phyloP scores from a whole-genome alignment of 2,888 invertebrate genomes.

The Cheiracanthium punctorium region DNA sequence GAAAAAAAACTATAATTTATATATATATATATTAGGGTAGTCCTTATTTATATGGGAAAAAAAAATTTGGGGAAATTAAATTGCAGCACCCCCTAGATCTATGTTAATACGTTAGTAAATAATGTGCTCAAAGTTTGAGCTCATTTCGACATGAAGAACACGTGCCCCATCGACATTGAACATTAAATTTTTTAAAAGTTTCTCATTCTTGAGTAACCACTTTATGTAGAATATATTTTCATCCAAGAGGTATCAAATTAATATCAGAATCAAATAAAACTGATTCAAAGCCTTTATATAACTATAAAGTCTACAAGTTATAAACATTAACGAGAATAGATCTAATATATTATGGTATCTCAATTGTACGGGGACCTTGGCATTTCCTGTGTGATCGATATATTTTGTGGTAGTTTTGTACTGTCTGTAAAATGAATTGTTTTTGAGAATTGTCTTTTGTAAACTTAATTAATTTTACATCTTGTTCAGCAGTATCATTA shows the following conservation, averaged over 20 bases:
- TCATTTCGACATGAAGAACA: not conserved
- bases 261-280: no score
- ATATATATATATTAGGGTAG: no score
- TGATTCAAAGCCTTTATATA: not conserved
- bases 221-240: not conserved
- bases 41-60: no score
- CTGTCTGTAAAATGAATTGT: no score
- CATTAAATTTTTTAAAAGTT: not conserved
- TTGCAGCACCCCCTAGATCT: no score
- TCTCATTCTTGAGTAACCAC: slow-evolving; percentile 6
- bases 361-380: not conserved
- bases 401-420: not conserved
- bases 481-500: no score
- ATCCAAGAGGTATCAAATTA: no score
- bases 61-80: no score
- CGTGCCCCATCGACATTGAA: no score
- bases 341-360: no score
- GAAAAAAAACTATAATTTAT: no score
- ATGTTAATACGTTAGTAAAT: not conserved
- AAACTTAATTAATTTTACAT: not conserved
- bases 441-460: not conserved
- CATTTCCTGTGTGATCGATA: not conserved
- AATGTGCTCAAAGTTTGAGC: not conserved
- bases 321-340: not conserved
- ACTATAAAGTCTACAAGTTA: slow-evolving; percentile 14